Base-by-base conservation (phyloP, 2,797 vertebrate species). In the Sebastes dallii region DNA sequence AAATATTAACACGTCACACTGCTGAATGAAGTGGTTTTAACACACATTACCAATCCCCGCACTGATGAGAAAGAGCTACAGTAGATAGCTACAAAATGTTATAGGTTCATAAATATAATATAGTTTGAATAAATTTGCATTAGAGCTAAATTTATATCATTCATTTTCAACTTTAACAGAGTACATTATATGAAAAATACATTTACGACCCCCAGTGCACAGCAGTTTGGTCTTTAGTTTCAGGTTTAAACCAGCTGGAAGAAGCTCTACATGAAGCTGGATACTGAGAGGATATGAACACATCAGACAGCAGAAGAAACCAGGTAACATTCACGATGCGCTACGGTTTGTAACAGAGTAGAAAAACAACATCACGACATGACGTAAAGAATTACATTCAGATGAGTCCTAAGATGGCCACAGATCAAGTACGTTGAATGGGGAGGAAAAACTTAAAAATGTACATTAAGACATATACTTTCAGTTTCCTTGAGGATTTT, bases 171-270 rank as follows among this genome's bases (percentile, higher is more conserved):
- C 90, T 92, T 91, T 22, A 54, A 94, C 92, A 92, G 90, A 92
- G 87, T 91, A 94, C 89, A 89, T 89, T 88, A 78, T 95, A 93
- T 93, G 92, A 95, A 95, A 95, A 93, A 95, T 94, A 96, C 92
- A 92, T 92, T 90, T 94, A 91, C 30, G 82, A 90, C 89, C 92
- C 92, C 90, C 91, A 93, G 93, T 95, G 92, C 95, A 95, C 95
- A 96, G 95, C 94, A 93, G 93, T 95, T 95, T 95, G 95, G 95
- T 96, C 95, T 94, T 94, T 89, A 89, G 91, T 93, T 90, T 91
- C 81, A 91, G 88, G 81, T 86, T 90, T 88, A 67, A 73, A 90
- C 83, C 83, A 93, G 91, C 82, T 90, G 89, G 80, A 91, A 90
- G 88, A 85, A 89, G 87, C 88, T 89, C 88, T 89, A 84, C 73